These are phyloP conservation scores for Propithecus perrieri DNA, from an alignment of 2,797 vertebrate species.

Conservation along the genomic window DNA sequence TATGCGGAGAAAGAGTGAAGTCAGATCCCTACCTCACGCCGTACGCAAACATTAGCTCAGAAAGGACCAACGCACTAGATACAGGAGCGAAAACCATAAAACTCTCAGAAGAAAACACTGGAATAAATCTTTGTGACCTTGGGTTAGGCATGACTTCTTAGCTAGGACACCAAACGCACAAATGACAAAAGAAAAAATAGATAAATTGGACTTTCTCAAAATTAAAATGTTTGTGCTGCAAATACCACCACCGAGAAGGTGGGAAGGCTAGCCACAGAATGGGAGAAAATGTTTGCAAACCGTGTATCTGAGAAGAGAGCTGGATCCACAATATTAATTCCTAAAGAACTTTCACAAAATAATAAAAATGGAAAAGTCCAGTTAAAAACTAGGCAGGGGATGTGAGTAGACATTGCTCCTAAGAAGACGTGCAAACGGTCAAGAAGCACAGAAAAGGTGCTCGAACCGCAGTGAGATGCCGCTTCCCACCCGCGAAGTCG, in stretches of 20 bases:
- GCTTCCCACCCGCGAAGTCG: too few relatives aligned
- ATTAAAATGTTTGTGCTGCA: neutral
- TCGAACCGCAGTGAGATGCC: neutral
- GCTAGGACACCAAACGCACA: neutral
- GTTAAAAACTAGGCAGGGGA: neutral
- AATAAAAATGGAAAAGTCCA: neutral
- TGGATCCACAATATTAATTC: neutral
- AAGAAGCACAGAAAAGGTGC: fast-evolving
- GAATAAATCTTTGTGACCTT: neutral
- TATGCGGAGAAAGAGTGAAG: fast-evolving
- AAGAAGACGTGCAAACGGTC: neutral
- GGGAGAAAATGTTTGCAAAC: neutral
- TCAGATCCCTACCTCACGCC: neutral
- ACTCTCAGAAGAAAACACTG: neutral
- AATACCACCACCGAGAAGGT: neutral
- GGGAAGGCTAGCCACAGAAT: neutral
- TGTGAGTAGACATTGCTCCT: neutral
- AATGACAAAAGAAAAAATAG: neutral
- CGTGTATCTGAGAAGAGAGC: neutral
- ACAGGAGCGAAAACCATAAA: neutral
- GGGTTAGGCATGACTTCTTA: neutral
- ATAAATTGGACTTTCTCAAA: neutral
- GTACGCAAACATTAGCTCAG: neutral
- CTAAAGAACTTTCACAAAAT: neutral
- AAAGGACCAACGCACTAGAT: neutral